Percentiles rank a stretch among this genome's conserved stretches.
These are phyloP conservation scores for Oceanites oceanicus DNA, from an alignment of 2,113 vertebrate genomes.

Conservation along the genomic window DNA sequence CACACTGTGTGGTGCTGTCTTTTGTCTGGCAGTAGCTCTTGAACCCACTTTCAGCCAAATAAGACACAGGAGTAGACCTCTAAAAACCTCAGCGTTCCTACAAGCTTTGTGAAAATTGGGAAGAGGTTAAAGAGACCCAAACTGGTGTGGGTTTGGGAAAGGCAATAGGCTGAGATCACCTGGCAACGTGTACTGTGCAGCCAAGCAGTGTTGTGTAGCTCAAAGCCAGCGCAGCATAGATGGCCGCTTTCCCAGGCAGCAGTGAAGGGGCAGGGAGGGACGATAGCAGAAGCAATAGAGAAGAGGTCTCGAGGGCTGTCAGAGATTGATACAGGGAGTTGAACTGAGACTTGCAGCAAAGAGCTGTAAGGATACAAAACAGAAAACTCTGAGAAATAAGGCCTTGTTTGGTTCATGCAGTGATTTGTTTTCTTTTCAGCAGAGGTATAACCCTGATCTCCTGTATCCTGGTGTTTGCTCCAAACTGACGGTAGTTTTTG, in stretches of 20 bases:
- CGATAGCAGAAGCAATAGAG: neutral
- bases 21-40: neutral
- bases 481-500: neutral
- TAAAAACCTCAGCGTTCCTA: neutral
- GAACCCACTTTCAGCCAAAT: neutral
- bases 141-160: neutral
- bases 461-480: neutral
- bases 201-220: neutral
- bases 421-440: accelerated
- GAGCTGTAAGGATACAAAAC: neutral
- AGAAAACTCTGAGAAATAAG: neutral
- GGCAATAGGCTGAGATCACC: neutral
- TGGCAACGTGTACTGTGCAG: neutral
- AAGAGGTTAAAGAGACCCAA: neutral
- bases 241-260: neutral
- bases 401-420: neutral
- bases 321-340: neutral
- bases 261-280: neutral
- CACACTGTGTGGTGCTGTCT: neutral
- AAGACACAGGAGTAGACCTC: neutral
- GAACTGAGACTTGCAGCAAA: neutral
- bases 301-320: neutral
- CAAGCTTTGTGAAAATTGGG: neutral
- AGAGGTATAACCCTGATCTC: neutral
- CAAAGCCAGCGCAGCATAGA: neutral